Evolutionary conservation across 2,797 vertebrate species (phyloP), one percentile per base, ranked within the genome.

Genomic region (Lagocephalus sceleratus): DNA sequence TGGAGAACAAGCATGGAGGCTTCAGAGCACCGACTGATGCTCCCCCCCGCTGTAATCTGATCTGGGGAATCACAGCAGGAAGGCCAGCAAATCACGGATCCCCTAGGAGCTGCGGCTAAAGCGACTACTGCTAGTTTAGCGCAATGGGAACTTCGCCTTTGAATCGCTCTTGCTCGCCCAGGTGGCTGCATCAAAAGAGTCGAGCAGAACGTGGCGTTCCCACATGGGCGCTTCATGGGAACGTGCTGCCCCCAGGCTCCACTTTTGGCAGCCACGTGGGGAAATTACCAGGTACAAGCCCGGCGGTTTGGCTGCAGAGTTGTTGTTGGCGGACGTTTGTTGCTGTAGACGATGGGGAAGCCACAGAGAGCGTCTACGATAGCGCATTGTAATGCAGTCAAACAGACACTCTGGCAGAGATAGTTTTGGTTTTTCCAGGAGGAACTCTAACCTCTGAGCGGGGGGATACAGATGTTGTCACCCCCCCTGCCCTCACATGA

Each of bases 21-120:
- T 64, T 68, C 32, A 14, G 71, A 68, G 61, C 59, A 54, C 71
- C 63, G 66, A 55, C 62, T 63, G 72, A 75, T 84, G 76, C 67
- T 85, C 74, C 51, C 62, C 57, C 62, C 16, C 67, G 45, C 78
- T 78, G 73, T 89, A 87, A 89, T 91, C 88, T 79, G 85, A 89
- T 87, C 82, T 55, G 55, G 39, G 83, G 77, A 89, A 90, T 87
- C 85, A 72, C 71, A 82, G 71, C 63, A 70, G 66, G 63, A 62
- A 75, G 63, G 66, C 68, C 81, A 65, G 75, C 79, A 85, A 84
- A 86, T 90, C 71, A 75, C 57, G 46, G 70, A 53, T 73, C 70
- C 70, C 82, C 44, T 21, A 69, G 71, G 73, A 79, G 78, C 51
- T 6, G 57, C 66, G 71, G 76, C 82, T 51, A 60, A 60, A 63